Evolutionary conservation across 2,113 vertebrate species (phyloP).

Genomic region (Meles meles): DNA sequence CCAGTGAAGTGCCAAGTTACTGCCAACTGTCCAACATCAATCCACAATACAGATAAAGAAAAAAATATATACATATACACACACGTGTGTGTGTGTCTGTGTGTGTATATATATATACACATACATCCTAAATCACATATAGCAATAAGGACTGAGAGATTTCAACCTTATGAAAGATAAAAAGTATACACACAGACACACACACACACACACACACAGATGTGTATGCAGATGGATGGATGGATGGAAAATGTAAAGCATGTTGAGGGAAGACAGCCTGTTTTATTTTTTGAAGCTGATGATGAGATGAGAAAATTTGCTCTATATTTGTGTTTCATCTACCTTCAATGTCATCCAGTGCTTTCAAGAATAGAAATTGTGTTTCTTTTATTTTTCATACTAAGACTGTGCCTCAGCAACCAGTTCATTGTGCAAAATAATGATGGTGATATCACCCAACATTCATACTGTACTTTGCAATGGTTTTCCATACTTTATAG

Average conservation of each 20-base stretch:
- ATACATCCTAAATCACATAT: neutral
- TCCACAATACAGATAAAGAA: neutral
- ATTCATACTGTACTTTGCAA: neutral
- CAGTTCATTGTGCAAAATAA: neutral
- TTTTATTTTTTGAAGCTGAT: neutral
- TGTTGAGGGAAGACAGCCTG: neutral
- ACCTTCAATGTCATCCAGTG: neutral
- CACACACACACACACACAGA: neutral
- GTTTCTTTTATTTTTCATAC: neutral
- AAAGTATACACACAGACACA: neutral
- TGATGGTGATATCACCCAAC: neutral
- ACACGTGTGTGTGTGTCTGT: neutral
- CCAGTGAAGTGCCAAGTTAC: neutral
- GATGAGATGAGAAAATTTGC: neutral
- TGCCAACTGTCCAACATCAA: neutral
- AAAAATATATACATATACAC: neutral
- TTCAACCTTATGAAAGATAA: neutral
- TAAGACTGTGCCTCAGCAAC: neutral
- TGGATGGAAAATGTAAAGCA: neutral
- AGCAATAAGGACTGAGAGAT: neutral
- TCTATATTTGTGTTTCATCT: neutral
- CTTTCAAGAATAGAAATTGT: neutral
- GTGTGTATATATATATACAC: neutral
- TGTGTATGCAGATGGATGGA: accelerated
- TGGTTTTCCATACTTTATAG: neutral